Percentiles rank a stretch among this genome's conserved stretches.
These are phyloP conservation scores for Catagonus wagneri DNA, from an alignment of 2,113 vertebrate genomes.

Conservation along the genomic window DNA sequence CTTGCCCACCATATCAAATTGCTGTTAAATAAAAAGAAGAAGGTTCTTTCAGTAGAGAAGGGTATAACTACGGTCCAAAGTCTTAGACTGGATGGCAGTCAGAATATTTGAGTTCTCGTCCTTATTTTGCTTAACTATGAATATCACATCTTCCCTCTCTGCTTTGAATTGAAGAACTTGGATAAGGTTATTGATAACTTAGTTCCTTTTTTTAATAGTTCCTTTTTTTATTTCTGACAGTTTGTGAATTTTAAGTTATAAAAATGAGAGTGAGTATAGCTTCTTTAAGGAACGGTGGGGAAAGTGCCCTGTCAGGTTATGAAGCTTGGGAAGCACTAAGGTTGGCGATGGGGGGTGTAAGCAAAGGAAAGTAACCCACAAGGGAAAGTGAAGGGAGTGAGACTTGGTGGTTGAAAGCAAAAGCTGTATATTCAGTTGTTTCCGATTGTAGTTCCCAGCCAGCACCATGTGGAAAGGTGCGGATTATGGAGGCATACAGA, in stretches of 20 bases:
- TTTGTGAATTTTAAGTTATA: slow-evolving; percentile 36
- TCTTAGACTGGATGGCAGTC: neutral
- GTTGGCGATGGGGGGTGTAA: neutral
- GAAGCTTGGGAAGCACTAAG: slow-evolving; percentile 6
- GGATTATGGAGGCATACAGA: neutral
- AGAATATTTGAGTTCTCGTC: slow-evolving; percentile 13
- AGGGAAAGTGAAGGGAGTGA: neutral
- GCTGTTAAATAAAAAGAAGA: neutral
- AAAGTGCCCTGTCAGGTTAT: neutral
- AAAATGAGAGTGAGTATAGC: neutral
- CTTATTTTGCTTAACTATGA: neutral
- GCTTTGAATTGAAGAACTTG: neutral
- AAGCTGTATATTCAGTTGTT: neutral
- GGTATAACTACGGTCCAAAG: neutral
- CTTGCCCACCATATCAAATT: neutral
- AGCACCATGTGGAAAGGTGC: neutral
- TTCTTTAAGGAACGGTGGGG: neutral
- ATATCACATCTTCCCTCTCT: neutral
- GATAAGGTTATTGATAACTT: neutral
- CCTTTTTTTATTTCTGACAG: slow-evolving; percentile 27
- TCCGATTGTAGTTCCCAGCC: neutral
- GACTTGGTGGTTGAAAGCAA: neutral
- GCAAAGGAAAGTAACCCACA: neutral
- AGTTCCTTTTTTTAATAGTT: neutral
- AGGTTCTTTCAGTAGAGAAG: neutral